Conservation (phyloP, 2,113 vertebrate genomes). For the Neopipo cinnamomea region DNA sequence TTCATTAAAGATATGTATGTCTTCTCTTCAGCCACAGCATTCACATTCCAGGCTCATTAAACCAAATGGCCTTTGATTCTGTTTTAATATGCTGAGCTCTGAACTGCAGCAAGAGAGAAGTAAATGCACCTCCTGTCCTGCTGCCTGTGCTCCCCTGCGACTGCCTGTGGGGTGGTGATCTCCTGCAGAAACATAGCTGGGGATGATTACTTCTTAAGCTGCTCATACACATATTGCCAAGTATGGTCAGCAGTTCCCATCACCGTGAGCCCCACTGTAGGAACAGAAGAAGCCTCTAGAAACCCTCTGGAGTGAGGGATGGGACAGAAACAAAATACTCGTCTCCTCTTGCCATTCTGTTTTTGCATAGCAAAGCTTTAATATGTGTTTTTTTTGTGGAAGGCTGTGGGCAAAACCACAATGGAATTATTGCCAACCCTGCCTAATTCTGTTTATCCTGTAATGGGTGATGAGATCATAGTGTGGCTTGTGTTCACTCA, state of each 20-base stretch:
- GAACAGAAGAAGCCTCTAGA: background rate
- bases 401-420: constrained; percentile 45
- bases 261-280: background rate
- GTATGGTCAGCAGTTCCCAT: background rate
- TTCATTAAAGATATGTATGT: background rate
- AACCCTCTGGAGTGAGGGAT: background rate
- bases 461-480: constrained; percentile 57
- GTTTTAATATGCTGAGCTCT: background rate
- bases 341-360: background rate
- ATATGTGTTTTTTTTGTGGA: background rate
- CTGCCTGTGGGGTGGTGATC: background rate
- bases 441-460: constrained; percentile 45
- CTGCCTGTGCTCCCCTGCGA: background rate
- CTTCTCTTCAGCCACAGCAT: background rate
- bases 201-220: background rate
- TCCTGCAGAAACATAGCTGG: background rate
- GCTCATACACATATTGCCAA: background rate
- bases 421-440: background rate
- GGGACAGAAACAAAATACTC: background rate
- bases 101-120: background rate
- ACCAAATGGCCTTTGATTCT: background rate
- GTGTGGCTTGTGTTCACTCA: background rate
- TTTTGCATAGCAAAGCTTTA: background rate
- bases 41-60: background rate
- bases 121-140: background rate